Base-by-base conservation (phyloP, 1,140 invertebrate species). In the Ruditapes philippinarum region DNA sequence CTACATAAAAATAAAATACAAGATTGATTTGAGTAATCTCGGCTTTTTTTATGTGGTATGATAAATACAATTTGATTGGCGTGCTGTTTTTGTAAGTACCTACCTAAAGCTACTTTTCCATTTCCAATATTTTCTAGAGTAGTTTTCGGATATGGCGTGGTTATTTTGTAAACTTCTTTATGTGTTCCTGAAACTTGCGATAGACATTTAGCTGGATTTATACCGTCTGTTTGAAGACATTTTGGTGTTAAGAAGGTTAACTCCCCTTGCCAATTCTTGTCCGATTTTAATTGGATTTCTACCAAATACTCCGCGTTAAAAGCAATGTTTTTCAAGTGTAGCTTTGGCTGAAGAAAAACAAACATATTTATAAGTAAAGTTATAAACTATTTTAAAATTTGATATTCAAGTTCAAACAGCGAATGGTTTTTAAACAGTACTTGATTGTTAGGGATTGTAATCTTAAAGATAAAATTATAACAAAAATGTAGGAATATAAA, bases 221-320 rank as follows among this genome's bases (percentile, higher is more conserved):
- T 22, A 22, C n/a, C n/a, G 25, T 88, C 86, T 9, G 90, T 74
- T n/a, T 90, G 57, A 4, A 49, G 45, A 82, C 90, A 90, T 3
- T 60, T 79, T 0, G 60, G 70, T 1, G 88, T 92, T 1, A 42
- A 42, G 33, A 91, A 85, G 17, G 76, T 45, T 11, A 88, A 38
- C 54, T 91, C 57, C 22, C 88, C 87, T 62, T 79, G 73, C 87
- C 91, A 70, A 14, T 33, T 28, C 28, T 45, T 68, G 28, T 57
- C 38, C 28, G 42, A 65, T 49, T 88, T n/a, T 36, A 92, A 79
- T 17, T 89, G 68, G 1, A 92, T 65, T 22, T 65, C 33, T 3
- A 92, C 73, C 38, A 68, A 42, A 65, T 93, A 92, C 9, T 86
- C n/a, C 1, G 93, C 83, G 80, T 91, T 92, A 49, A 88, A 93